Evolutionary conservation across 2,888 invertebrate genomes (phyloP).

Genomic region (Melinaea marsaeus): DNA sequence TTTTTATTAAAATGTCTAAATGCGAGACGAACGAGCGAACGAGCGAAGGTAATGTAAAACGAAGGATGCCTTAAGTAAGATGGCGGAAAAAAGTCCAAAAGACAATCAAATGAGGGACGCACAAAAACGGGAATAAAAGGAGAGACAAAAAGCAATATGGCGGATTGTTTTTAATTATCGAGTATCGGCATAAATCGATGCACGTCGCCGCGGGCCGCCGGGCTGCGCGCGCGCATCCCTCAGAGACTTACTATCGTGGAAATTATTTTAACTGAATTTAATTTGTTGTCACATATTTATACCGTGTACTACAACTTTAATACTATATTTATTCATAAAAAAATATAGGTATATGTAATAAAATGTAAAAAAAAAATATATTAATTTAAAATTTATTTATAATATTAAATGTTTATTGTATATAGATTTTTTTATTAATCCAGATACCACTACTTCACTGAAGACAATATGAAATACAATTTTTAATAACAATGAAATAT

Average conservation of each 20-base stretch:
- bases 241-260: constrained; percentile 4
- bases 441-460: too few species aligned
- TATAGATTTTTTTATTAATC: too few species aligned
- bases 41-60: constrained; percentile 54
- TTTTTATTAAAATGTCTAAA: constrained; percentile 71
- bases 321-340: too few species aligned
- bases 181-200: constrained; percentile 78
- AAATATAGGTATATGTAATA: too few species aligned
- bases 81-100: constrained; percentile 54
- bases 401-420: too few species aligned
- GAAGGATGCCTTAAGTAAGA: constrained; percentile 51
- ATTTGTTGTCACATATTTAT: too few species aligned
- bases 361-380: too few species aligned
- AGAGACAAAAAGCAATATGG: constrained; percentile 74
- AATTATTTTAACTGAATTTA: constrained; percentile 16
- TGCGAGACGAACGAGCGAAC: constrained; percentile 57
- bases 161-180: constrained; percentile 79
- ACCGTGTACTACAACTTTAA: too few species aligned
- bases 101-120: constrained; percentile 77
- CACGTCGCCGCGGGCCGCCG: constrained; percentile 69
- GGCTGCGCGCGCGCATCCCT: constrained; percentile 43
- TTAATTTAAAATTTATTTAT: too few species aligned
- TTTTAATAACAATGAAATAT: not conserved
- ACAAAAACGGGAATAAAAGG: constrained; percentile 73
- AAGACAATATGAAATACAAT: too few species aligned